phyloP scores from a whole-genome alignment of 2,888 invertebrate species.

The Thysanoteuthis rhombus region DNA sequence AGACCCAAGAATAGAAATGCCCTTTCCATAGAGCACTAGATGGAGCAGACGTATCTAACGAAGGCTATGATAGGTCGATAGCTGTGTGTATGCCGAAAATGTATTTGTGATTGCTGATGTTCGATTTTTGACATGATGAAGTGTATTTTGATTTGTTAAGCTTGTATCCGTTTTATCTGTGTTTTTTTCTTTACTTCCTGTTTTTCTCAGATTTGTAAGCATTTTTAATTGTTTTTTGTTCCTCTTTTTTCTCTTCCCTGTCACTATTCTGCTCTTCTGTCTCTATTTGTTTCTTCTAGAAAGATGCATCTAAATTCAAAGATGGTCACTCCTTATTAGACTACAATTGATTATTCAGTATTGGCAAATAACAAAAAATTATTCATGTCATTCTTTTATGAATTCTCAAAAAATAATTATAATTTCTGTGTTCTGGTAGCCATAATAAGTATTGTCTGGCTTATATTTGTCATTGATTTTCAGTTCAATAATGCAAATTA shows the following conservation, averaged over 20 bases:
- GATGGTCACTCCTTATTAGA: conserved; percentile 12
- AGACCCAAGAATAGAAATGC: background rate
- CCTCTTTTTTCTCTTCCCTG: background rate
- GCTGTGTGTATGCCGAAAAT: background rate
- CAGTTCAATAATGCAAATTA: background rate
- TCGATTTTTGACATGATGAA: background rate
- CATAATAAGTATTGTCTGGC: background rate
- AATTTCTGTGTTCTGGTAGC: background rate
- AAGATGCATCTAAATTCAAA: background rate
- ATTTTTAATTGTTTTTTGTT: background rate
- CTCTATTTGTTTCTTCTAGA: background rate
- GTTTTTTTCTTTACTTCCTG: background rate
- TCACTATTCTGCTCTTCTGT: background rate
- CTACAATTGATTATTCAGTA: background rate
- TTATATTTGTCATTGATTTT: background rate
- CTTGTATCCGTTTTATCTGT: background rate
- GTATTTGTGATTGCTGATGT: background rate
- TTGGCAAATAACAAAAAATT: background rate
- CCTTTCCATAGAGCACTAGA: background rate
- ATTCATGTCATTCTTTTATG: too few species aligned
- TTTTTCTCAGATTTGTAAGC: background rate
- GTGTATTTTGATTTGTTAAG: background rate
- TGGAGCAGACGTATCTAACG: background rate
- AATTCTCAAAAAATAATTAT: too few species aligned
- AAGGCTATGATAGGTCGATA: background rate